phyloP scores from a whole-genome alignment of 2,888 invertebrate genomes.

The Dorcus parallelipipedus region DNA sequence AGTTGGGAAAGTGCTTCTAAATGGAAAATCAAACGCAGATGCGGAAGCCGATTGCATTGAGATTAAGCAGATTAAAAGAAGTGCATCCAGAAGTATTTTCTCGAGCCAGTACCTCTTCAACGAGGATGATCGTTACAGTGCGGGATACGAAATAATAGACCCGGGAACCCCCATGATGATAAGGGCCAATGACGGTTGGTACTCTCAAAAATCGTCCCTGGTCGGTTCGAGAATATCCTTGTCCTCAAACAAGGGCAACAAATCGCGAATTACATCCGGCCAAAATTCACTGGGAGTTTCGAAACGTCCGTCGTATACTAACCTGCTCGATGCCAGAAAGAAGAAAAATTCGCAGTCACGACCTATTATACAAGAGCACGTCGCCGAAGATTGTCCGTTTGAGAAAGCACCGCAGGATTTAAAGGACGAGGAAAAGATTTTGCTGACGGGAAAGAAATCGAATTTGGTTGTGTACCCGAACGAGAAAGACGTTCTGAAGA shows the following conservation, averaged over 20 bases:
- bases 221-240: slow-evolving; percentile 42
- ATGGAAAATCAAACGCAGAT: slow-evolving; percentile 7
- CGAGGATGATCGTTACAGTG: slow-evolving; percentile 59
- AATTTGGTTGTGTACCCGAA: slow-evolving; percentile 19
- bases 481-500: slow-evolving; percentile 58
- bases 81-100: slow-evolving; percentile 50
- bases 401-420: slow-evolving; percentile 48
- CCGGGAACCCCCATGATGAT: slow-evolving; percentile 68
- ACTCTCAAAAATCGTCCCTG: slow-evolving; percentile 46
- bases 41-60: slow-evolving; percentile 18
- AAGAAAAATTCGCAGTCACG: slow-evolving; percentile 29
- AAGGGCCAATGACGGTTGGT: slow-evolving; percentile 61
- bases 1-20: not conserved
- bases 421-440: slow-evolving; percentile 49
- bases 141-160: slow-evolving; percentile 64
- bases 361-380: slow-evolving; percentile 31
- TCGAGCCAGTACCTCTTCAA: slow-evolving; percentile 65
- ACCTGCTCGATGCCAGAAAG: slow-evolving; percentile 33
- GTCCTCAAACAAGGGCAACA: slow-evolving; percentile 48
- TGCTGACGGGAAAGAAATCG: slow-evolving; percentile 34
- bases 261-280: slow-evolving; percentile 25
- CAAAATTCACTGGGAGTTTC: slow-evolving; percentile 47
- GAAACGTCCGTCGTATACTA: slow-evolving; percentile 37
- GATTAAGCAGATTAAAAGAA: slow-evolving; percentile 29
- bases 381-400: slow-evolving; percentile 36